phyloP scores from a whole-genome alignment of 2,797 vertebrate species.

The Petrocephalus schoutedeni region DNA sequence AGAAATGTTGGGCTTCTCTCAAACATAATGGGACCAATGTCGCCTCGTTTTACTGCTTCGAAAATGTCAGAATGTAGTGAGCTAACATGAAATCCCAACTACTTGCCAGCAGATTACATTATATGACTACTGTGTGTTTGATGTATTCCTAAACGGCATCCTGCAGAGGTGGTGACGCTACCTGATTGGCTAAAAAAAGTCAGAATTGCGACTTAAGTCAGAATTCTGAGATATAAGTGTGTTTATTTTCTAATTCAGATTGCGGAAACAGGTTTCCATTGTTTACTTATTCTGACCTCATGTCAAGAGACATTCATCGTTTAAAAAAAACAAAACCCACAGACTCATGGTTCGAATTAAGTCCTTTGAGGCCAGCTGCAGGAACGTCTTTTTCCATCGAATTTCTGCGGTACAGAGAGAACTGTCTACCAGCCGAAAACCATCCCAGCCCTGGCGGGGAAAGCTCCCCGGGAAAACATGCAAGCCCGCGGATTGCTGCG shows the following conservation, averaged over 20 bases:
- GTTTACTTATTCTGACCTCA: not conserved
- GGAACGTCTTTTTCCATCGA: slow-evolving; percentile 52
- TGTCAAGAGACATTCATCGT: slow-evolving; percentile 55
- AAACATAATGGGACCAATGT: not conserved
- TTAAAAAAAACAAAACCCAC: slow-evolving; percentile 47
- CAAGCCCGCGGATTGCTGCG: not conserved
- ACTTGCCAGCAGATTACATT: too few relatives aligned
- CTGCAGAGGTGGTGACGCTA: too few relatives aligned
- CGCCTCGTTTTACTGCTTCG: too few relatives aligned
- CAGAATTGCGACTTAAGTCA: too few relatives aligned
- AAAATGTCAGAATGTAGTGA: too few relatives aligned
- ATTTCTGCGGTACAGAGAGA: slow-evolving; percentile 37
- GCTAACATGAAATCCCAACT: too few relatives aligned
- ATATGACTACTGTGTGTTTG: too few relatives aligned
- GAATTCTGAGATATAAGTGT: too few relatives aligned
- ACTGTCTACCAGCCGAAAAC: slow-evolving; percentile 50
- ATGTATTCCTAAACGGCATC: too few relatives aligned
- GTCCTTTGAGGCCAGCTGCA: slow-evolving; percentile 45
- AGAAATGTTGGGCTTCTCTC: not conserved
- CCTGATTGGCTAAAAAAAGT: too few relatives aligned
- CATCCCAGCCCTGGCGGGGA: slow-evolving; percentile 44
- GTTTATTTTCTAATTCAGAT: too few relatives aligned
- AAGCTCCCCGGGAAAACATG: slow-evolving; percentile 26
- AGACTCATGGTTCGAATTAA: slow-evolving; percentile 48
- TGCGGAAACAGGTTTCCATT: too few relatives aligned